phyloP scores from a whole-genome alignment of 2,888 invertebrate genomes.

The Acanthopleura granulata region DNA sequence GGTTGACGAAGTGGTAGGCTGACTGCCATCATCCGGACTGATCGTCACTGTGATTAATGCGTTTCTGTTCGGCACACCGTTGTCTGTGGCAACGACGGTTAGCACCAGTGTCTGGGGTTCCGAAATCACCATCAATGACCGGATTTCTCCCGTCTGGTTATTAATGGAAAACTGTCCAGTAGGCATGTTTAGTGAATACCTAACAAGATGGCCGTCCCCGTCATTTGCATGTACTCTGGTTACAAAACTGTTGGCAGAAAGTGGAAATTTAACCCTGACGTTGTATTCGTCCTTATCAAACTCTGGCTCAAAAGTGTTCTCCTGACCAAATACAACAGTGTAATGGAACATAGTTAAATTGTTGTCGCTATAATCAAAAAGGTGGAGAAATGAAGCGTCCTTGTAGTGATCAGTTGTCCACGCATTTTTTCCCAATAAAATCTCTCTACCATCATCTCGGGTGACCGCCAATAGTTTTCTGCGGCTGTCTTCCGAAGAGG shows the following conservation, averaged over 20 bases:
- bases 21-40: neutral
- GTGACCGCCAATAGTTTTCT: conserved; percentile 23
- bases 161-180: conserved; percentile 14
- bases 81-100: neutral
- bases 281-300: conserved; percentile 19
- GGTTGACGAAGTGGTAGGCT: no score
- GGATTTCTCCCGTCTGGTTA: conserved; percentile 19
- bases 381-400: conserved; percentile 30
- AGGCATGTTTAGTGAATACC: neutral
- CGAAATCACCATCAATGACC: neutral
- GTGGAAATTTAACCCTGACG: neutral
- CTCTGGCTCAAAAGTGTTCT: conserved; percentile 29
- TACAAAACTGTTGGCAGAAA: neutral
- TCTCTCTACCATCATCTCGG: conserved; percentile 23
- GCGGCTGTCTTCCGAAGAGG: conserved; percentile 11
- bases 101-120: neutral
- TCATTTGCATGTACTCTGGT: conserved; percentile 22
- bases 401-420: conserved; percentile 35
- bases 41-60: neutral
- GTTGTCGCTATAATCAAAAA: conserved; percentile 27
- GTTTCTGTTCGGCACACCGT: neutral
- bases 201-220: conserved; percentile 24
- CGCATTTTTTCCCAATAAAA: conserved; percentile 31
- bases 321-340: conserved; percentile 26
- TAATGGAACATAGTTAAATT: conserved; percentile 16